Base-by-base conservation (phyloP, 2,797 vertebrate species). In the Protosalanx chinensis region DNA sequence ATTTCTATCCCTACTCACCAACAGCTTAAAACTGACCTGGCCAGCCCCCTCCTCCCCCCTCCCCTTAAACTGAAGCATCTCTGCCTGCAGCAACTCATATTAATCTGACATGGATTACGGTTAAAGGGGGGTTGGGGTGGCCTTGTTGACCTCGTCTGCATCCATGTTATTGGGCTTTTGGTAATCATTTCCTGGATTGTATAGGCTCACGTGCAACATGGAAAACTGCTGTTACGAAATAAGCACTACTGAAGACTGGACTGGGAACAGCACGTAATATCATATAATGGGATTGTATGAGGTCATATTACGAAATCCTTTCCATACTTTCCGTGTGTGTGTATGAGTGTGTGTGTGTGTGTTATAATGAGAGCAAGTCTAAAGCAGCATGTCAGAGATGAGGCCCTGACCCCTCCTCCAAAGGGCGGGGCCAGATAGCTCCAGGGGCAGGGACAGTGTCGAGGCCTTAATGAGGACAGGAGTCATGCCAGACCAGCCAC, bases 391-490 rank as follows among this genome's bases (percentile, higher is more conserved):
- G 12, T 46, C 51, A 63, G 46, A 73, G 69, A 35, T 74, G 53
- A 27, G 70, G 68, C 51, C 68, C 51, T 72, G 77, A 74, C 49
- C 83, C 59, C 85, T 78, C 72, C 77, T 70, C 77, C 76, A 1
- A 71, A 3, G 71, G 71, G 75, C 73, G 15, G 76, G 76, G 71
- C 77, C 72, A 68, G 68, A 66, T 16, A 66, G 62, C 81, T n/a
- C 81, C 80, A 3, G 72, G 66, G 64, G 85, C 74, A 16, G 13
- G 30, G 20, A 75, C 78, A 76, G 75, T 71, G 18, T 80, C 61
- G 83, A 74, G 71, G 75, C 77, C 77, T 73, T 88, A 82, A 89
- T 83, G 84, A 79, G 82, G 73, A 76, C 77, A 80, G 83, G 83
- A 79, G 81, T 72, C 72, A 72, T 70, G 81, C 88, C 78, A 89